Percentiles rank a stretch among this genome's conserved stretches.
These are phyloP conservation scores for Eulemur rufifrons DNA, from an alignment of 2,113 vertebrate species.

Conservation along the genomic window DNA sequence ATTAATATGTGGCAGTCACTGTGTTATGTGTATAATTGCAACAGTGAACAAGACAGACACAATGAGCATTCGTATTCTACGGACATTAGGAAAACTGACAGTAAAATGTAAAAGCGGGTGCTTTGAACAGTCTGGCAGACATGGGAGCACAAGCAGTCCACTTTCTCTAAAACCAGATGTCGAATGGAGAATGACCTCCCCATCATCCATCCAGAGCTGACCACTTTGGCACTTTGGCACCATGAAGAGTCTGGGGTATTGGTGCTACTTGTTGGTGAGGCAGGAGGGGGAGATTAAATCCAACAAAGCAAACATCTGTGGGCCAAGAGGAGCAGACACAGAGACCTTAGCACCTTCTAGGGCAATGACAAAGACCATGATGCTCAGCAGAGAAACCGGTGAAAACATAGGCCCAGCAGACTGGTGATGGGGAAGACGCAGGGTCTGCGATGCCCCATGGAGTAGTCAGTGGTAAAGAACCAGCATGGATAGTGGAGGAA, in stretches of 20 bases:
- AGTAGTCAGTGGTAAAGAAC: background rate
- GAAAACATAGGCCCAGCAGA: background rate
- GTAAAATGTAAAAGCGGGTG: background rate
- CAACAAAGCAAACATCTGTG: background rate
- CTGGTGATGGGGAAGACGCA: background rate
- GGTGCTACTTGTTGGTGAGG: background rate
- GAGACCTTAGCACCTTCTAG: background rate
- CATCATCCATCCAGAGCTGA: background rate
- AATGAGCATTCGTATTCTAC: background rate
- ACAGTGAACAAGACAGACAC: constrained; percentile 24
- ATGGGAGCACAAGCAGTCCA: background rate
- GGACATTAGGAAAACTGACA: background rate
- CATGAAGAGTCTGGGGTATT: background rate
- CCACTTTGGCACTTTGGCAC: background rate
- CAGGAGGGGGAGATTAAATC: background rate
- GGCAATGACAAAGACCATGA: background rate
- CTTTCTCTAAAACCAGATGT: constrained; percentile 2
- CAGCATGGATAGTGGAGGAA: background rate
- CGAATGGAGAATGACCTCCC: background rate
- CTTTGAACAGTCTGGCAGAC: background rate
- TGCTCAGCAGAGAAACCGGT: background rate
- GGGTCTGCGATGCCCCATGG: background rate
- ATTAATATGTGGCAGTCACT: constrained; percentile 52
- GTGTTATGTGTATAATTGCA: constrained; percentile 26
- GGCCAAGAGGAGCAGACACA: background rate